Conservation (phyloP, 2,888 invertebrate genomes). For the Shargacucullia verbasci region DNA sequence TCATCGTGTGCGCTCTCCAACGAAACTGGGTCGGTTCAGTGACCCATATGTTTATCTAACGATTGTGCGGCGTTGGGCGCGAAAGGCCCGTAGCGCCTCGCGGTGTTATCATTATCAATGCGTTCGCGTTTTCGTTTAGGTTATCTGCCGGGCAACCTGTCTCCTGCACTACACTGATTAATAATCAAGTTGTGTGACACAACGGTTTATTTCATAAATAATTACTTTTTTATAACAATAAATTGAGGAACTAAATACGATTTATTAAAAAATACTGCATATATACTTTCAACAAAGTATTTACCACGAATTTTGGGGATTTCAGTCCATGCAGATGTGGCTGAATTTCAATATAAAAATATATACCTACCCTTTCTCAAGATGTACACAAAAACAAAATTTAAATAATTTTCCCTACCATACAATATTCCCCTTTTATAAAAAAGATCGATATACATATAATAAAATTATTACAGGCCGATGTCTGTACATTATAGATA, state of each 20-base stretch:
- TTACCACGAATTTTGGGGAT: too few species aligned
- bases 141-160: conserved; percentile 85
- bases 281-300: too few species aligned
- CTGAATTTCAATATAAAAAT: too few species aligned
- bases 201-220: conserved; percentile 3
- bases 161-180: conserved; percentile 70
- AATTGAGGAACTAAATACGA: not conserved
- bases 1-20: conserved; percentile 68
- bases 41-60: conserved; percentile 89
- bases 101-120: conserved; percentile 76
- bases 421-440: too few species aligned
- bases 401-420: too few species aligned
- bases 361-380: too few species aligned
- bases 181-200: conserved; percentile 26
- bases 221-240: not conserved
- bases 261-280: not conserved
- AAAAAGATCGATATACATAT: too few species aligned
- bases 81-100: conserved; percentile 70
- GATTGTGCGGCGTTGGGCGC: conserved; percentile 78
- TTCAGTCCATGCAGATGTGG: too few species aligned
- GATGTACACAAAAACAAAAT: too few species aligned
- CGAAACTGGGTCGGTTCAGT: conserved; percentile 88
- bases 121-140: conserved; percentile 84
- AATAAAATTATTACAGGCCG: too few species aligned
- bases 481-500: too few species aligned